phyloP scores from a whole-genome alignment of 1,140 invertebrate species.

The Cephus cinctus region DNA sequence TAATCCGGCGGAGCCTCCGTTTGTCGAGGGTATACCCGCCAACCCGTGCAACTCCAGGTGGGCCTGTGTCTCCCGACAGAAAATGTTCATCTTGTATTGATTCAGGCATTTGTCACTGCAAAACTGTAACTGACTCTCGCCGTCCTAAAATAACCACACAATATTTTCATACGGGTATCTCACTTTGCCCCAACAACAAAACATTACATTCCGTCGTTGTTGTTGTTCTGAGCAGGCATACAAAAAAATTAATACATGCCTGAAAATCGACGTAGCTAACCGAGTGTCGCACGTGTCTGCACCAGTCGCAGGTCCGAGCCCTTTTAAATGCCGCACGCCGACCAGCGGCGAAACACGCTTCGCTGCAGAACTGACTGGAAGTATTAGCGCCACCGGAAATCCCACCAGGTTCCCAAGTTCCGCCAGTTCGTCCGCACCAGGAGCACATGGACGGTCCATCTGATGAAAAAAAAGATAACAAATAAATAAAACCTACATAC shows the following conservation, averaged over 20 bases:
- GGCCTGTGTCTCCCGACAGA: constrained; percentile 87
- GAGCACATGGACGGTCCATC: constrained; percentile 38
- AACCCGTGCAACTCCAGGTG: constrained; percentile 76
- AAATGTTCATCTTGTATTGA: constrained; percentile 95
- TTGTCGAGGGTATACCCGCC: constrained; percentile 50
- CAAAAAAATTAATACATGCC: constrained; percentile 36
- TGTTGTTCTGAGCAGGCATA: background rate
- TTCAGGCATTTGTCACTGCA: constrained; percentile 90
- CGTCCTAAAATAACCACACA: constrained; percentile 66
- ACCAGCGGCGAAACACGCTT: constrained; percentile 86
- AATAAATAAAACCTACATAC: background rate
- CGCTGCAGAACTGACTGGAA: constrained; percentile 65
- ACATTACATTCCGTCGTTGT: constrained; percentile 6
- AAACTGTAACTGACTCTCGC: constrained; percentile 77
- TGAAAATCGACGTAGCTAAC: constrained; percentile 90
- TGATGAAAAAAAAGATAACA: constrained; percentile 18
- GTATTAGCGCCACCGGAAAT: constrained; percentile 25
- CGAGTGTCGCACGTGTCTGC: constrained; percentile 83
- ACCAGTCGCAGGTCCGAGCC: constrained; percentile 93
- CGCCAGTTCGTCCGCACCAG: constrained; percentile 37
- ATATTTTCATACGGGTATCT: too few relatives aligned
- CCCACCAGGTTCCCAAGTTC: constrained; percentile 35
- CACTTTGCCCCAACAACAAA: background rate
- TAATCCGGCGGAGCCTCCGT: constrained; percentile 51
- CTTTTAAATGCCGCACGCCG: constrained; percentile 85